phyloP scores from a whole-genome alignment of 2,113 vertebrate genomes.

The Rafetus swinhoei region DNA sequence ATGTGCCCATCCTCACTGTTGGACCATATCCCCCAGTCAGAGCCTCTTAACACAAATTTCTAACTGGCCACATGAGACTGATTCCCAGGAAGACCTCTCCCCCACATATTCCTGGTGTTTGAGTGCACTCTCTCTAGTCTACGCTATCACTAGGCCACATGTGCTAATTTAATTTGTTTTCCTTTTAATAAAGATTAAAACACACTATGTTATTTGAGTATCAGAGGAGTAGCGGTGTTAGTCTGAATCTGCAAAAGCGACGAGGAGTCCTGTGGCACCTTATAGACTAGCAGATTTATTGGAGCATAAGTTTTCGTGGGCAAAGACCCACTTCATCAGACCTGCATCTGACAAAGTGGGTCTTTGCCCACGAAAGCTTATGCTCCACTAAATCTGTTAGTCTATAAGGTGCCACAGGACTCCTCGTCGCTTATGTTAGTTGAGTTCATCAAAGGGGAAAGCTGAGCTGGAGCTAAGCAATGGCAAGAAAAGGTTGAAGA shows the following conservation, averaged over 20 bases:
- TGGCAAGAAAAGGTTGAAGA: not conserved
- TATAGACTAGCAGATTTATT: no score
- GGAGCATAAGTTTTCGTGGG: no score
- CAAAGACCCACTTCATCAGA: no score
- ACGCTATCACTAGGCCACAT: not conserved
- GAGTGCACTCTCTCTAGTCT: not conserved
- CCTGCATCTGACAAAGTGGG: no score
- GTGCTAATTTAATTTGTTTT: accelerated
- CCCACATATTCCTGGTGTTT: not conserved
- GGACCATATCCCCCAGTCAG: not conserved
- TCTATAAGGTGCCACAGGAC: no score
- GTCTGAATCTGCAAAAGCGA: no score
- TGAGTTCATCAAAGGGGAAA: not conserved
- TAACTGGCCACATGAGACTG: not conserved
- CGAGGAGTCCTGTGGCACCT: no score
- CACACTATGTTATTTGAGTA: not conserved
- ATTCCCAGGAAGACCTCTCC: not conserved
- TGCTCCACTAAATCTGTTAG: no score
- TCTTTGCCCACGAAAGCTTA: no score
- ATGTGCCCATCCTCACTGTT: not conserved
- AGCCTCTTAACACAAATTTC: not conserved
- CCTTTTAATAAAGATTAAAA: not conserved
- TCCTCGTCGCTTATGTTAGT: no score
- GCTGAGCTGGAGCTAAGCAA: not conserved
- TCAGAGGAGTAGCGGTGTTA: no score